These are phyloP conservation scores for Todiramphus chloris DNA, from an alignment of 2,113 vertebrate species.

Conservation along the genomic window DNA sequence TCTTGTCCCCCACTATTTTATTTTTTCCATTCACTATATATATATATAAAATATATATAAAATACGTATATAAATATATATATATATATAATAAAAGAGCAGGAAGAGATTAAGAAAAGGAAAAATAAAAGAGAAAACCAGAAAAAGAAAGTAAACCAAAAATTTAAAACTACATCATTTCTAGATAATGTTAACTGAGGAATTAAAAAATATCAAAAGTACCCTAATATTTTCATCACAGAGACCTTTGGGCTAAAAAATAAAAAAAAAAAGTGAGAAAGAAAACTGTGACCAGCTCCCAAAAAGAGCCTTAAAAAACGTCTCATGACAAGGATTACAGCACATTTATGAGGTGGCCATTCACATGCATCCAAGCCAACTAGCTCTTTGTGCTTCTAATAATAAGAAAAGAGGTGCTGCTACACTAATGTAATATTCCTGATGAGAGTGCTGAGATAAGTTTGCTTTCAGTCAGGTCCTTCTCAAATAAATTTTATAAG, in stretches of 20 bases:
- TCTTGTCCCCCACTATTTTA: background rate
- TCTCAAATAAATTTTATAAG: slow-evolving; percentile 22
- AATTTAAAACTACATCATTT: background rate
- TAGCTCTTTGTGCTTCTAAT: background rate
- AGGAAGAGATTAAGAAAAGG: background rate
- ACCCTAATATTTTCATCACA: background rate
- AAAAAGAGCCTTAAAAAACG: background rate
- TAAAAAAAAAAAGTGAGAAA: background rate
- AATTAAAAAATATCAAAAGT: background rate
- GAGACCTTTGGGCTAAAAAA: background rate
- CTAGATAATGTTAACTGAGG: background rate
- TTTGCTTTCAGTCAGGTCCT: background rate
- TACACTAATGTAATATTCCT: background rate
- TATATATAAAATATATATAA: too few species aligned
- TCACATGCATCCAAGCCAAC: background rate
- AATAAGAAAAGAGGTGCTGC: slow-evolving; percentile 21
- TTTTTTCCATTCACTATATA: background rate
- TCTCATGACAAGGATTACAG: slow-evolving; percentile 3
- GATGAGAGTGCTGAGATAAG: slow-evolving; percentile 16
- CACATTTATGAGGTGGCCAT: slow-evolving; percentile 33
- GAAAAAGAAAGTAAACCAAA: background rate
- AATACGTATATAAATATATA: too few species aligned
- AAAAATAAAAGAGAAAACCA: background rate
- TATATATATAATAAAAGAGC: background rate
- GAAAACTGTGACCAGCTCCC: background rate